Evolutionary conservation across 2,797 vertebrate species (phyloP).

Genomic region (Sylvilagus floridanus): DNA sequence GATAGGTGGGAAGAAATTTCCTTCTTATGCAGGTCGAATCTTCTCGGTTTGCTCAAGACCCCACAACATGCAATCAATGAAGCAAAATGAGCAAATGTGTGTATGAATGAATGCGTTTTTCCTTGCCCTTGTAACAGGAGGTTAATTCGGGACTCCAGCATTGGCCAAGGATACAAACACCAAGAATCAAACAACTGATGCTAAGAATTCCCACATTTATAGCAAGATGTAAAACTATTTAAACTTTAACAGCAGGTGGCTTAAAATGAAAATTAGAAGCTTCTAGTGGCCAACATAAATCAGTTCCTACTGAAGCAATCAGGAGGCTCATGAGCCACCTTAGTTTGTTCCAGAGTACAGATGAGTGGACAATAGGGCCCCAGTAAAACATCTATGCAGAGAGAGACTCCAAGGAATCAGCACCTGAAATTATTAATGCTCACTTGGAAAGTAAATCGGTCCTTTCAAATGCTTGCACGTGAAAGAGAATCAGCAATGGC

Average conservation of each 20-base stretch:
- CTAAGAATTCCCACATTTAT: background rate
- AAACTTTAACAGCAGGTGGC: background rate
- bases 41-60: background rate
- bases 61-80: background rate
- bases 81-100: background rate
- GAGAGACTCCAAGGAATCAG: background rate
- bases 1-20: background rate
- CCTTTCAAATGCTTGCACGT: background rate
- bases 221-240: background rate
- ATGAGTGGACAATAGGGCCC: background rate
- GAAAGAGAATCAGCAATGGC: background rate
- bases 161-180: background rate
- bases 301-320: background rate
- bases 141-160: background rate
- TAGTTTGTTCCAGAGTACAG: background rate
- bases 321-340: background rate
- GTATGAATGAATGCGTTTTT: background rate
- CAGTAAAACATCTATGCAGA: background rate
- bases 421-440: background rate
- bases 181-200: background rate
- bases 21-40: background rate
- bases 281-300: background rate
- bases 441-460: background rate
- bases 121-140: background rate
- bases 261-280: constrained; percentile 12